Evolutionary conservation across 2,888 invertebrate genomes (phyloP).

Genomic region (Cancer borealis): DNA sequence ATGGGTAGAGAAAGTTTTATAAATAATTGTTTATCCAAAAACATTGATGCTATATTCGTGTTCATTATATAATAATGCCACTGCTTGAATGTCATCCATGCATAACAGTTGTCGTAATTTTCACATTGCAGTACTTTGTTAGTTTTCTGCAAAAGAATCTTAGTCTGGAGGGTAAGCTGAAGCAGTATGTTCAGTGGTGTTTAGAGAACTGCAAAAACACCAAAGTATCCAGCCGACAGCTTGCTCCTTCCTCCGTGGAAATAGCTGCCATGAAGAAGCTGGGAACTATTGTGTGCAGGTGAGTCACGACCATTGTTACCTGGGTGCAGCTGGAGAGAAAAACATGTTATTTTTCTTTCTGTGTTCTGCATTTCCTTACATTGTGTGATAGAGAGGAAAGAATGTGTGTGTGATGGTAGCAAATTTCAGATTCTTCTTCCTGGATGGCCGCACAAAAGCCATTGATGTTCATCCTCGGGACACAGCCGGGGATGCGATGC

Average conservation of each 20-base stretch:
- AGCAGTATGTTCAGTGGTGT: slow-evolving; percentile 96
- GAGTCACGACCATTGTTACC: neutral
- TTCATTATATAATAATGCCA: neutral
- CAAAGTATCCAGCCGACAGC: slow-evolving; percentile 88
- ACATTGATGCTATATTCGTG: neutral
- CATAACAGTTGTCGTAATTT: neutral
- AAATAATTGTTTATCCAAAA: no score
- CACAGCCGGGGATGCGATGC: slow-evolving; percentile 93
- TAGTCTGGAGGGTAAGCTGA: slow-evolving; percentile 85
- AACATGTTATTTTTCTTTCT: neutral
- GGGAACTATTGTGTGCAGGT: slow-evolving; percentile 93
- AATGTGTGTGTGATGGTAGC: neutral
- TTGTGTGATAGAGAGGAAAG: neutral
- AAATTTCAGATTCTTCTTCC: slow-evolving; percentile 87
- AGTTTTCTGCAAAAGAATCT: slow-evolving; percentile 88
- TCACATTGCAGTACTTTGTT: slow-evolving; percentile 84
- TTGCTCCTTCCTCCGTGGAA: slow-evolving; percentile 95
- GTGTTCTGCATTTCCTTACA: neutral
- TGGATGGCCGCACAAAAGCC: slow-evolving; percentile 96
- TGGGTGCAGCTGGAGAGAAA: neutral
- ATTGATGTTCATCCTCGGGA: slow-evolving; percentile 97
- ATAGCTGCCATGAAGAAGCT: slow-evolving; percentile 94
- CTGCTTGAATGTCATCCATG: neutral
- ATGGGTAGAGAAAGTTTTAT: no score
- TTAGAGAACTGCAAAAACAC: slow-evolving; percentile 94